Percentiles rank a stretch among this genome's conserved stretches.
Conservation (phyloP, 2,113 vertebrate genomes). For the Actenoides hombroni region DNA sequence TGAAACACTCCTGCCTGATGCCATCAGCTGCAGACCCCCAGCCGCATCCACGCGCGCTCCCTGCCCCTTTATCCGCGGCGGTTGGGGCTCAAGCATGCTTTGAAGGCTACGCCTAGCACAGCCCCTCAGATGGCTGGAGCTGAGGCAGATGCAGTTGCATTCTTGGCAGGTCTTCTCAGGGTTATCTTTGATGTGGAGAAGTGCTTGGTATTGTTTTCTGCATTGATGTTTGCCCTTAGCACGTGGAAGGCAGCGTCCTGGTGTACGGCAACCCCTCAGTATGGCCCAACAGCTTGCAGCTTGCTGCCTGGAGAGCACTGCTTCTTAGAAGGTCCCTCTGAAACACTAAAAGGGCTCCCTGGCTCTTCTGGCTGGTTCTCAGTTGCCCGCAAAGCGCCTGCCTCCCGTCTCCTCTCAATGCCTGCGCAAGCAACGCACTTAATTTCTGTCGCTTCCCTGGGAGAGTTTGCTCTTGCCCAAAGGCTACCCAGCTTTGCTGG, state of each 20-base stretch:
- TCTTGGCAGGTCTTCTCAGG: constrained; percentile 67
- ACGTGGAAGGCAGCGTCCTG: not conserved
- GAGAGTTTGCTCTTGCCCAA: not conserved
- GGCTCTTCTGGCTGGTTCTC: not conserved
- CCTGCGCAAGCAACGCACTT: not conserved
- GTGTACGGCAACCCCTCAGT: fast-evolving
- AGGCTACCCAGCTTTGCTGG: fast-evolving
- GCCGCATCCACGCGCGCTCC: fast-evolving
- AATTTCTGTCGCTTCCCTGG: not conserved
- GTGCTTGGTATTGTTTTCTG: constrained; percentile 62
- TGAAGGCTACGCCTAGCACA: constrained; percentile 31
- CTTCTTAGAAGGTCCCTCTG: not conserved
- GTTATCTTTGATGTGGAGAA: constrained; percentile 66
- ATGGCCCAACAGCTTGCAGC: not conserved
- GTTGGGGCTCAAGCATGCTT: not conserved
- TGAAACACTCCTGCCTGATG: not conserved
- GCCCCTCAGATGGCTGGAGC: constrained; percentile 18
- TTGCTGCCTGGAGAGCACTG: not conserved
- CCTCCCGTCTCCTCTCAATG: fast-evolving
- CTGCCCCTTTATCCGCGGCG: not conserved
- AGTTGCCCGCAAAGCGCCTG: not conserved
- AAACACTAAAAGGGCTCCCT: not conserved
- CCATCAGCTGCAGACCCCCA: not conserved
- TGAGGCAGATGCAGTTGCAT: constrained; percentile 59
- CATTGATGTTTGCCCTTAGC: constrained; percentile 47